Percentiles rank a stretch among this genome's conserved stretches.
Conservation (phyloP, 1,140 invertebrate species). For the Trachymyrmex septentrionalis region DNA sequence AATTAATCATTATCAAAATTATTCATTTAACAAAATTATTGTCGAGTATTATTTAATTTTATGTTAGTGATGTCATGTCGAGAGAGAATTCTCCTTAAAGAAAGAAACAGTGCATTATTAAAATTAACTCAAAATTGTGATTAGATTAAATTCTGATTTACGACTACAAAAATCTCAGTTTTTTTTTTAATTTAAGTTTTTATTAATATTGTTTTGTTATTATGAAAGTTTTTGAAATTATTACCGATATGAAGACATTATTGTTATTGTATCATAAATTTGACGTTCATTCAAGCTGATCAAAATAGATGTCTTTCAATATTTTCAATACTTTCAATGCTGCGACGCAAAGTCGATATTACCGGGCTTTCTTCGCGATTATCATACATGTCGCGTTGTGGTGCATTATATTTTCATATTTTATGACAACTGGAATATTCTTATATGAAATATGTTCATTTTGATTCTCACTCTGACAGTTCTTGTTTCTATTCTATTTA, state of each 20-base stretch:
- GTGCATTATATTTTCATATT: slow-evolving; percentile 45
- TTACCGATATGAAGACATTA: neutral
- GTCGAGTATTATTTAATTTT: neutral
- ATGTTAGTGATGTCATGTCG: neutral
- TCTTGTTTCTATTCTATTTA: slow-evolving; percentile 12
- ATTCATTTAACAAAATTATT: no score
- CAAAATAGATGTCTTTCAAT: slow-evolving; percentile 49
- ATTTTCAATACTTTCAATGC: slow-evolving; percentile 54
- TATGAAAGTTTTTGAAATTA: slow-evolving; percentile 12
- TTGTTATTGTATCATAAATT: slow-evolving; percentile 43
- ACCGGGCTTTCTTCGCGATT: slow-evolving; percentile 48
- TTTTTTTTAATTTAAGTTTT: neutral
- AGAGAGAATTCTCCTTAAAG: neutral
- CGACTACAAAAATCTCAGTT: no score
- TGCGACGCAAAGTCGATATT: slow-evolving; percentile 59
- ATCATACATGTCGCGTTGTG: slow-evolving; percentile 35
- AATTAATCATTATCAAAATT: no score
- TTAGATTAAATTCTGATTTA: neutral
- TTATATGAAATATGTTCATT: slow-evolving; percentile 48
- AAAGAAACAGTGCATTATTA: neutral
- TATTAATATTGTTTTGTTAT: neutral
- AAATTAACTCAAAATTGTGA: neutral
- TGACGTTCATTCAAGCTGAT: slow-evolving; percentile 56
- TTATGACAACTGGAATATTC: slow-evolving; percentile 54
- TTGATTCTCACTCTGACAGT: slow-evolving; percentile 22